Evolutionary conservation across 1,140 invertebrate species (phyloP).

Genomic region (Polypedilum vanderplanki): DNA sequence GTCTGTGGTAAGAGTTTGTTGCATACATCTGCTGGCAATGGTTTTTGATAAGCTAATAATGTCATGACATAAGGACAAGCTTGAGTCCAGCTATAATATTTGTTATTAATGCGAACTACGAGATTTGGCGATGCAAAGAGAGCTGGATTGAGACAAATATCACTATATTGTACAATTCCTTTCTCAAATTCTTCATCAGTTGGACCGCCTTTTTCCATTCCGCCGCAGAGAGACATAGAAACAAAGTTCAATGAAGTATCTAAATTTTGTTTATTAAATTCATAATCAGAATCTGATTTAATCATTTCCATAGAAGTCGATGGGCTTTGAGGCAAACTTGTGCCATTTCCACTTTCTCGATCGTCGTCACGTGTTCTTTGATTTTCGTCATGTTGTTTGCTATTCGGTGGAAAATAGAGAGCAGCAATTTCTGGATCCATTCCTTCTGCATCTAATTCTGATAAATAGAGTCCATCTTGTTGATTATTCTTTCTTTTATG

Average conservation of each 20-base stretch:
- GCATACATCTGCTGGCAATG: conserved; percentile 47
- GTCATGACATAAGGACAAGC: conserved; percentile 83
- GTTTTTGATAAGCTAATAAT: conserved; percentile 72
- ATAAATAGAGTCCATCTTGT: conserved; percentile 82
- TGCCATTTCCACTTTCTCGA: conserved; percentile 89
- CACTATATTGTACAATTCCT: conserved; percentile 54
- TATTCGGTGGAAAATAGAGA: conserved; percentile 71
- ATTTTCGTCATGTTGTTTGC: not conserved
- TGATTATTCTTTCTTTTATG: conserved; percentile 63
- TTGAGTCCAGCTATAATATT: conserved; percentile 82
- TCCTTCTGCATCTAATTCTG: conserved; percentile 81
- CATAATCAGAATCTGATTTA: conserved; percentile 74
- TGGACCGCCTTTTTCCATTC: conserved; percentile 54
- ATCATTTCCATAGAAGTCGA: conserved; percentile 64
- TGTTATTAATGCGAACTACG: conserved; percentile 78
- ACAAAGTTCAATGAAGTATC: conserved; percentile 51
- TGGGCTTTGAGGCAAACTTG: conserved; percentile 87
- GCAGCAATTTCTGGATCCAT: conserved; percentile 85
- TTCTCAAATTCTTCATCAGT: conserved; percentile 64
- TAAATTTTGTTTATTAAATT: conserved; percentile 57
- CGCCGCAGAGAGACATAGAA: conserved; percentile 75
- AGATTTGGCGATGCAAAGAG: conserved; percentile 77
- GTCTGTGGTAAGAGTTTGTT: conserved; percentile 28
- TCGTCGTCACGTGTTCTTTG: conserved; percentile 68
- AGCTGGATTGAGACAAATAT: conserved; percentile 66